Percentiles rank a stretch among this genome's conserved stretches.
phyloP scores from a whole-genome alignment of 2,888 invertebrate genomes.

The Rhagium mordax region DNA sequence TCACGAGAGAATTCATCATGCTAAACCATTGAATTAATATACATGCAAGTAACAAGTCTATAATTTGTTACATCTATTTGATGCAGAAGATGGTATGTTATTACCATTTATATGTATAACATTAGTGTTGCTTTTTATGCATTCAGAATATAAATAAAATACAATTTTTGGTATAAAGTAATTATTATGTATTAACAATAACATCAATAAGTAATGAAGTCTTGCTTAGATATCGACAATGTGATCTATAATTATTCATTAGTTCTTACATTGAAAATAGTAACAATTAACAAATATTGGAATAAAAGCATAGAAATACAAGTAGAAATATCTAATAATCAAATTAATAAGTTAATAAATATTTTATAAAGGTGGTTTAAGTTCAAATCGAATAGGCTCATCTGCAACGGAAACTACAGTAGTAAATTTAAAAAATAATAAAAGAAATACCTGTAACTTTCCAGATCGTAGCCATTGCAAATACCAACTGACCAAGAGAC shows the following conservation, averaged over 20 bases:
- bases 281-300: background rate
- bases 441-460: no score
- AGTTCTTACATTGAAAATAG: conserved; percentile 14
- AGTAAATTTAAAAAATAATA: no score
- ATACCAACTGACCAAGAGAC: no score
- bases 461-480: no score
- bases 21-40: no score
- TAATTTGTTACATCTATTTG: no score
- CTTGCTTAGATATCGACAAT: conserved; percentile 25
- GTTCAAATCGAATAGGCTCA: no score
- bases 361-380: background rate
- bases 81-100: no score
- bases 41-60: no score
- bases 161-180: background rate
- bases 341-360: background rate
- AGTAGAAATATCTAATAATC: background rate
- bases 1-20: no score
- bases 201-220: conserved; percentile 37
- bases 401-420: no score
- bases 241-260: background rate
- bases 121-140: background rate
- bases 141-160: background rate
- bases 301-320: background rate
- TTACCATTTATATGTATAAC: no score
- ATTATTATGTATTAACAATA: conserved; percentile 36